Evolutionary conservation across 2,888 invertebrate species (phyloP).

Genomic region (Synergus gifuensis): DNA sequence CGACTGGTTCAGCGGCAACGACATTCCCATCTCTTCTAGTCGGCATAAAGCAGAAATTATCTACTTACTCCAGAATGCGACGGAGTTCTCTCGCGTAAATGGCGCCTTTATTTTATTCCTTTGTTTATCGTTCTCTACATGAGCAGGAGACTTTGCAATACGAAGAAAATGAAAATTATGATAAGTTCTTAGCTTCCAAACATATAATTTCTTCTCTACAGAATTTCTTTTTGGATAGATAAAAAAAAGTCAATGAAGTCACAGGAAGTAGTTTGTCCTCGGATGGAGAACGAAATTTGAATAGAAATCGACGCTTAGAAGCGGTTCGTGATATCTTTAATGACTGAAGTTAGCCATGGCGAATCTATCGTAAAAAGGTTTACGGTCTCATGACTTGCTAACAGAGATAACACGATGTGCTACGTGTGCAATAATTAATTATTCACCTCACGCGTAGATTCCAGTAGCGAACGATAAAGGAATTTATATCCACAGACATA

Average conservation of each 20-base stretch:
- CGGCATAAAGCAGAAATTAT: conserved; percentile 65
- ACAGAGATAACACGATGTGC: background rate
- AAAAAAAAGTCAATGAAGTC: too few relatives aligned
- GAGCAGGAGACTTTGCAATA: background rate
- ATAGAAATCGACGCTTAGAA: conserved; percentile 12
- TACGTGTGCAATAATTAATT: background rate
- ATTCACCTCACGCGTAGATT: conserved; percentile 20
- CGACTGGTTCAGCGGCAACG: conserved; percentile 43
- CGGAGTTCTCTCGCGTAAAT: conserved; percentile 56
- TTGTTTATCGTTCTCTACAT: background rate
- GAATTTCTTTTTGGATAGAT: too few relatives aligned
- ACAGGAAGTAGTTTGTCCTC: background rate
- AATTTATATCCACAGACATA: background rate
- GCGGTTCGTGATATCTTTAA: conserved; percentile 8
- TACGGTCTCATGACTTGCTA: background rate
- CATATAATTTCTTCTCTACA: background rate
- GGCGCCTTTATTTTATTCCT: conserved; percentile 35
- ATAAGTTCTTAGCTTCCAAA: background rate
- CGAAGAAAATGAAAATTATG: background rate
- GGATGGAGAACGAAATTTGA: background rate
- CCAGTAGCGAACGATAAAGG: background rate
- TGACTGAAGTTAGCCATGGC: background rate
- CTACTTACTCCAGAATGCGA: conserved; percentile 71
- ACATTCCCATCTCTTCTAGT: conserved; percentile 53
- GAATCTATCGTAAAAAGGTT: background rate